A percentile compares a stretch with the other conserved stretches of the same genome.
Evolutionary conservation across 2,113 vertebrate genomes (phyloP).

Genomic region (Todiramphus saurophagus): DNA sequence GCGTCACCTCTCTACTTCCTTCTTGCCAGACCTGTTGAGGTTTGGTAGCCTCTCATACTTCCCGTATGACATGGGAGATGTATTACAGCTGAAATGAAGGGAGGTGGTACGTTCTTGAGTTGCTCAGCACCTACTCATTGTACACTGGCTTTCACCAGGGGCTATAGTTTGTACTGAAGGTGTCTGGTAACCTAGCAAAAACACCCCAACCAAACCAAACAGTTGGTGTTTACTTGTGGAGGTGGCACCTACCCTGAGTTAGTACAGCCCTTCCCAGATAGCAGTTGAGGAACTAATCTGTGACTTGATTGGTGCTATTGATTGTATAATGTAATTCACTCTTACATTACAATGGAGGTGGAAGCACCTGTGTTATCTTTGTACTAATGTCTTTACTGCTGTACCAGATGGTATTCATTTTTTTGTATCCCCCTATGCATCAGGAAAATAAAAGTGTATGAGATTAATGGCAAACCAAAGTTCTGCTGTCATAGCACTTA

Average conservation of each 20-base stretch:
- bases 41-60: not conserved
- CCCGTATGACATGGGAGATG: not conserved
- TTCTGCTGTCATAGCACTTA: not conserved
- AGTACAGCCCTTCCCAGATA: not conserved
- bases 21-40: not conserved
- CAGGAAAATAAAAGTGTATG: not conserved
- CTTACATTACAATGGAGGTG: not conserved
- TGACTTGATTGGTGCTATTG: not conserved
- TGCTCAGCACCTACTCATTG: not conserved
- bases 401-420: not conserved
- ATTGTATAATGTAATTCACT: not conserved
- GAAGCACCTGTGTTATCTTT: not conserved
- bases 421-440: not conserved
- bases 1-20: not conserved
- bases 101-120: not conserved
- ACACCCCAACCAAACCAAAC: rapidly evolving
- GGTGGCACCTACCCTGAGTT: not conserved
- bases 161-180: not conserved
- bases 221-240: not conserved
- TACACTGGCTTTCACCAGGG: not conserved
- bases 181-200: not conserved
- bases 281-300: not conserved
- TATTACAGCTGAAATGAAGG: not conserved
- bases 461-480: not conserved
- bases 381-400: not conserved